These are phyloP conservation scores for Hylyphantes graminicola DNA, from an alignment of 1,140 invertebrate species.

Conservation along the genomic window DNA sequence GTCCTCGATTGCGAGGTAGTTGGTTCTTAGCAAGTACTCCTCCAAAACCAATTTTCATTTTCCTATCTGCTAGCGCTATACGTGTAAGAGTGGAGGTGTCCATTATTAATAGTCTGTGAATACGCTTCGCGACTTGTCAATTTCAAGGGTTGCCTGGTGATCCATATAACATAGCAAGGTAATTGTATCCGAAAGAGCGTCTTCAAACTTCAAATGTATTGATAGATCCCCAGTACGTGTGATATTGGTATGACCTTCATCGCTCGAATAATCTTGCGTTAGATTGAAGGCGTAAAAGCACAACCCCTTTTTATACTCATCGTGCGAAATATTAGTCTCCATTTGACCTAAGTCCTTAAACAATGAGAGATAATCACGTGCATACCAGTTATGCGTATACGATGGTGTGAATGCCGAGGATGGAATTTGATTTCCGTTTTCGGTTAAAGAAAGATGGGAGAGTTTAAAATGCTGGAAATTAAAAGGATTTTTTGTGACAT, in stretches of 20 bases:
- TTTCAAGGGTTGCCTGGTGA: neutral
- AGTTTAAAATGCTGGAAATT: neutral
- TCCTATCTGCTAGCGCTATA: neutral
- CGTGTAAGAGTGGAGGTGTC: neutral
- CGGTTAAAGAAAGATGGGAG: neutral
- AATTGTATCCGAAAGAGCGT: neutral
- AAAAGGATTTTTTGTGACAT: slow-evolving; percentile 1
- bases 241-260: neutral
- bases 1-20: neutral
- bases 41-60: neutral
- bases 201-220: neutral
- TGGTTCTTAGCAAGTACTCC: neutral
- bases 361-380: neutral
- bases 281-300: neutral
- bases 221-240: neutral
- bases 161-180: neutral
- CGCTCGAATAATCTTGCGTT: neutral
- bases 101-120: neutral
- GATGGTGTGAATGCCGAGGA: neutral
- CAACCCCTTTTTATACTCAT: neutral
- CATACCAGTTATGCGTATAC: neutral
- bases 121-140: neutral
- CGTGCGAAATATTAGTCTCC: neutral
- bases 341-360: neutral
- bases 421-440: neutral